These are phyloP conservation scores for Pristionchus exspectatus DNA, from an alignment of 2,888 invertebrate species.

Conservation along the genomic window DNA sequence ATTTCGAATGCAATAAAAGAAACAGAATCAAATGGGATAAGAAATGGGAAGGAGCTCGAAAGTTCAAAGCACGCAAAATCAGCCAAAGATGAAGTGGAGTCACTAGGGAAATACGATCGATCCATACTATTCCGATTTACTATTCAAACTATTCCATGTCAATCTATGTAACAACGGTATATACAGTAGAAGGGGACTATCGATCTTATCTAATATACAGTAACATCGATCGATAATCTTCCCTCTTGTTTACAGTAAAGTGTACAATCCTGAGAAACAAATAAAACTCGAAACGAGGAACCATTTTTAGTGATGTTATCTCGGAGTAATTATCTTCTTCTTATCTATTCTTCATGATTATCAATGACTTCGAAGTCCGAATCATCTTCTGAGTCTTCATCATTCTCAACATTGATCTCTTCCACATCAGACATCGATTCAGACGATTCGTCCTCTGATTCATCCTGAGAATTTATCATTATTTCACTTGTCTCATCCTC, in stretches of 20 bases:
- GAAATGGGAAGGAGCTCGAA: slow-evolving; percentile 33
- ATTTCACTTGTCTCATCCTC: not conserved
- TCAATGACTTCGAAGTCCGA: slow-evolving; percentile 50
- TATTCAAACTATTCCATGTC: slow-evolving; percentile 43
- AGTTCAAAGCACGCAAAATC: slow-evolving; percentile 37
- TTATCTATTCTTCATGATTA: slow-evolving; percentile 4
- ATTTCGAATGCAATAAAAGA: slow-evolving; percentile 26
- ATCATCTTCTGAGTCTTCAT: slow-evolving; percentile 42
- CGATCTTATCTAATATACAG: slow-evolving; percentile 19
- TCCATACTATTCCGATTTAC: slow-evolving; percentile 36
- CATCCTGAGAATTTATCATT: not conserved
- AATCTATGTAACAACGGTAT: slow-evolving; percentile 49
- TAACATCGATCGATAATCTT: not conserved
- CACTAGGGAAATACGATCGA: slow-evolving; percentile 24
- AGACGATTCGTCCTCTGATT: slow-evolving; percentile 44
- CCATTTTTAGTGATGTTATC: not conserved
- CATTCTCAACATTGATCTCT: slow-evolving; percentile 36
- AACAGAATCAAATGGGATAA: not conserved
- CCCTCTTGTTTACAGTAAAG: slow-evolving; percentile 22
- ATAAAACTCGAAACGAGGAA: slow-evolving; percentile 36
- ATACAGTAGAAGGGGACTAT: slow-evolving; percentile 32
- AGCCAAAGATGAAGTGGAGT: not conserved
- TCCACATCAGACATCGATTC: slow-evolving; percentile 30
- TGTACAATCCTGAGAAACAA: slow-evolving; percentile 44
- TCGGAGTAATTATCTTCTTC: not conserved